Base-by-base conservation (phyloP, 1,140 invertebrate species). In the Drosophila pruinosa region DNA sequence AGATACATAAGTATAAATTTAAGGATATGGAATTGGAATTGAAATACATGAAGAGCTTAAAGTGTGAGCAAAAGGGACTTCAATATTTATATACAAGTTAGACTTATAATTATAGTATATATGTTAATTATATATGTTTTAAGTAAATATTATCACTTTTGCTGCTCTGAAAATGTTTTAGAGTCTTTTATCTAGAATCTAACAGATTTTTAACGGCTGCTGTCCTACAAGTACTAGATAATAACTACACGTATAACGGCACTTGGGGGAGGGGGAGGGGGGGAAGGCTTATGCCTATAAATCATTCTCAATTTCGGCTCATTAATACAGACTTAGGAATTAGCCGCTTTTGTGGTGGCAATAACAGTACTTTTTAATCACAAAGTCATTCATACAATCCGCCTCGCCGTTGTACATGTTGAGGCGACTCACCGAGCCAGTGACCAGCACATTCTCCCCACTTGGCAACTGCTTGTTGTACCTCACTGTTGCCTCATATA, bases 401-500 rank as follows among this genome's bases (percentile, higher is more conserved):
- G 93, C 92, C 64, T 93, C 92, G 1, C 91, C 91, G 10, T 81
- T 91, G 75, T 95, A 95, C 1, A 90, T 88, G 53, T 95, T 94
- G 21, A 95, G 90, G 19, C 95, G 92, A 72, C 94, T 95, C 3
- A 95, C 93, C 3, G 90, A 90, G 0, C 93, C 92, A 4, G 85
- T 82, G 3, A 83, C 72, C 12, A 45, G 39, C 2, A 89, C 54
- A 12, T 62, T 73, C 1, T 88, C 70, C 64, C 86, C 4, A 48
- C 56, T 61, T 2, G 61, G 52, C 14, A 64, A 19, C 1, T 1
- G 21, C n/a, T 71, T 45, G 41, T 92, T 80, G 48, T 92, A 91
- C 0, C 89, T 63, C 15, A 93, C 91, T 0, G 94, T 95, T 2
- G 93, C 92, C 88, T 95, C 94, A 73, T 94, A 95, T 43, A 92